phyloP scores from a whole-genome alignment of 1,140 invertebrate genomes.

The Lepidurus arcticus region DNA sequence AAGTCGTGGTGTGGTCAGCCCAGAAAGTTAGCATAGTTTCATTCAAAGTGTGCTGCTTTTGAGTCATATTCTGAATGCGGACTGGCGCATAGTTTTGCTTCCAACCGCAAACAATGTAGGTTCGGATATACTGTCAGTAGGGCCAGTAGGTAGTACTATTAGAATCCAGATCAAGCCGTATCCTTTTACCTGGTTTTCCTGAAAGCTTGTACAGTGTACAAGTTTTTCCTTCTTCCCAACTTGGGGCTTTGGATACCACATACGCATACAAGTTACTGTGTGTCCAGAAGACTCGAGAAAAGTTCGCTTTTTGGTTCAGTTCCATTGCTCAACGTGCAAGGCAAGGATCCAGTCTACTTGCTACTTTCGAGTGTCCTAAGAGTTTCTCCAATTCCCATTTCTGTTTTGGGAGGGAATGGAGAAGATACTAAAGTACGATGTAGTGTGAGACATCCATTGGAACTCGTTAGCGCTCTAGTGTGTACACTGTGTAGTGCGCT shows the following conservation, averaged over 20 bases:
- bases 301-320: not conserved
- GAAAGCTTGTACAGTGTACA: not conserved
- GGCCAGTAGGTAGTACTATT: not conserved
- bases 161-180: not conserved
- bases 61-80: not conserved
- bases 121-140: not conserved
- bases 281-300: not conserved
- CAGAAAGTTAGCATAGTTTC: not conserved
- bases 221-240: not conserved
- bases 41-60: not conserved
- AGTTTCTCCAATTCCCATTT: not conserved
- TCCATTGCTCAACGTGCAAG: not conserved
- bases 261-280: not conserved
- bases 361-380: not conserved
- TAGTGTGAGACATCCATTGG: not conserved
- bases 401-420: not conserved
- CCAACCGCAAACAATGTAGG: not conserved
- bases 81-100: not conserved
- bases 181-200: not conserved
- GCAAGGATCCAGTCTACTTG: slow-evolving; percentile 1
- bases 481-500: not conserved
- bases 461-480: not conserved
- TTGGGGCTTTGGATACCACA: not conserved
- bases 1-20: not conserved
- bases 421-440: not conserved